phyloP scores from a whole-genome alignment of 2,113 vertebrate genomes.

The Cyphomyrus plagiostoma region DNA sequence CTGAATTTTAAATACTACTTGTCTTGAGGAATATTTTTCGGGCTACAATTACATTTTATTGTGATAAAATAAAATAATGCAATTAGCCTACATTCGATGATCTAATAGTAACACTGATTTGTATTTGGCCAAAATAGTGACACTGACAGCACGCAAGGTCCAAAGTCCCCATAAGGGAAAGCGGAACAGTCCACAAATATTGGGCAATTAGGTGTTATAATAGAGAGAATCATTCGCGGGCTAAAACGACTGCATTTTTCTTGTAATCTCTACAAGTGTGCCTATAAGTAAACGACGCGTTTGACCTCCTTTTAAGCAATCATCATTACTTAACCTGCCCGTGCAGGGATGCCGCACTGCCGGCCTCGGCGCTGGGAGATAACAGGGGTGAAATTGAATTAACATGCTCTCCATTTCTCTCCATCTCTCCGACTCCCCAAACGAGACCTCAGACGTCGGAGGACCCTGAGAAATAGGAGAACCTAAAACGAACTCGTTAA shows the following conservation, averaged over 20 bases:
- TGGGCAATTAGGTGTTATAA: conserved; percentile 13
- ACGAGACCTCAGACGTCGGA: conserved; percentile 10
- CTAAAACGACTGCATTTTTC: background rate
- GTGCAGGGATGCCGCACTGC: background rate
- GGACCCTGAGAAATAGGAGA: conserved; percentile 13
- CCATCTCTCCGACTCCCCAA: background rate
- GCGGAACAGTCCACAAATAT: background rate
- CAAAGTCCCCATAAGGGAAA: background rate
- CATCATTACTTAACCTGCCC: conserved; percentile 15
- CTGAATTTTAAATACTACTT: background rate
- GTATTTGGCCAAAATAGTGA: background rate
- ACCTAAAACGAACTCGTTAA: conserved; percentile 18
- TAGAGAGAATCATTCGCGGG: background rate
- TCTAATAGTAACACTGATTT: background rate
- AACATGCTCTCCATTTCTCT: conserved; percentile 13
- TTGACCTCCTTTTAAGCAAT: conserved; percentile 13
- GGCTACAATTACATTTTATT: background rate
- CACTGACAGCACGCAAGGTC: background rate
- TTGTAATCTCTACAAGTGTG: background rate
- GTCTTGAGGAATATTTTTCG: background rate
- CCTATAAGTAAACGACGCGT: conserved; percentile 17
- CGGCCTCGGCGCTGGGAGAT: background rate
- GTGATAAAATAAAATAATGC: background rate
- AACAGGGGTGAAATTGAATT: conserved; percentile 21
- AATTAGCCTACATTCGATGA: background rate